phyloP scores from a whole-genome alignment of 2,113 vertebrate genomes.

The Hirundichthys speculiger region DNA sequence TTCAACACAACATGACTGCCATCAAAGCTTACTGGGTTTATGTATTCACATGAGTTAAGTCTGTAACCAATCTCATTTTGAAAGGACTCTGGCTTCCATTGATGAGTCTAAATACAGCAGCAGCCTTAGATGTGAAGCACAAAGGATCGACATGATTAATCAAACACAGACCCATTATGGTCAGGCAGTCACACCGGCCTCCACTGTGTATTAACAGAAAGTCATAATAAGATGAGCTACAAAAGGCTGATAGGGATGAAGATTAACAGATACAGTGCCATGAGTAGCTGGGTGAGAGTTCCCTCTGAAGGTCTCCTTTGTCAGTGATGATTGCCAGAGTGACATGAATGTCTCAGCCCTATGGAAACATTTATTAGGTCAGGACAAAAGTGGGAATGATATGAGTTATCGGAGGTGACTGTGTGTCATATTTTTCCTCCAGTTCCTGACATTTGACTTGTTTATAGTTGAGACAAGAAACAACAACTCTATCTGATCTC shows the following conservation, averaged over 20 bases:
- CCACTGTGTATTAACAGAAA: conserved; percentile 76
- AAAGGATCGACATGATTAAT: conserved; percentile 79
- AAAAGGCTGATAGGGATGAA: conserved; percentile 76
- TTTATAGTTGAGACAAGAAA: conserved; percentile 43
- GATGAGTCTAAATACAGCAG: conserved; percentile 72
- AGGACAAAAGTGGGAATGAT: conserved; percentile 74
- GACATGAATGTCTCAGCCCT: conserved; percentile 71
- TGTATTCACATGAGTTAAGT: conserved; percentile 64
- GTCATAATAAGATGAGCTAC: conserved; percentile 82
- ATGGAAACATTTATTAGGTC: conserved; percentile 72
- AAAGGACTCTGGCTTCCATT: conserved; percentile 73
- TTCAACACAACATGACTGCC: conserved; percentile 54
- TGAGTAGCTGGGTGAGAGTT: conserved; percentile 66
- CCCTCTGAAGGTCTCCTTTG: conserved; percentile 75
- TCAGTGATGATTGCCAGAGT: conserved; percentile 65
- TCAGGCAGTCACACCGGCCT: conserved; percentile 72
- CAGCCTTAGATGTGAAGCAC: conserved; percentile 78
- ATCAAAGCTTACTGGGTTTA: conserved; percentile 63
- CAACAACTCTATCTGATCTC: conserved; percentile 65
- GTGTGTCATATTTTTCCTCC: conserved; percentile 42
- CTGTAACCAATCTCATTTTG: conserved; percentile 75
- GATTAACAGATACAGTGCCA: conserved; percentile 78
- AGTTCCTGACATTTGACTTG: conserved; percentile 66
- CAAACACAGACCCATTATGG: conserved; percentile 79
- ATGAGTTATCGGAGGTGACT: conserved; percentile 62